These are phyloP conservation scores for Clepsis dumicolana DNA, from an alignment of 2,888 invertebrate species.

Conservation along the genomic window DNA sequence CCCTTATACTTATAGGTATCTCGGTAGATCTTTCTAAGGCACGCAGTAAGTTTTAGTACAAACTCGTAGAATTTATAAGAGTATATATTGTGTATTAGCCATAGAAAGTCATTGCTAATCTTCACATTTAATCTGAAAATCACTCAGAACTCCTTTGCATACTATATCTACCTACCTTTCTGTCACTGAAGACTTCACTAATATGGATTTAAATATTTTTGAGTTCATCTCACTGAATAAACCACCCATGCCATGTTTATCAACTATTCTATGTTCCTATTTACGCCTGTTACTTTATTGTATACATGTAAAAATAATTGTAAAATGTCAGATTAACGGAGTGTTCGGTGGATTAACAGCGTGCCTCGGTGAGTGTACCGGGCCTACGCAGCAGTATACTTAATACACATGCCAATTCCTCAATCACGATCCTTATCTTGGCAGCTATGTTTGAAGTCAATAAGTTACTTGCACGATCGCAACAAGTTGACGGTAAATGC, in stretches of 20 bases:
- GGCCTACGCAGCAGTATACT: conserved; percentile 46
- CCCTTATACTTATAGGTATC: background rate
- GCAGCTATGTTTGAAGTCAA: conserved; percentile 69
- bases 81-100: background rate
- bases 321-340: background rate
- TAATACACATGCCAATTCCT: conserved; percentile 57
- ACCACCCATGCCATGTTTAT: background rate
- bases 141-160: too few relatives aligned
- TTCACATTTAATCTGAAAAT: background rate
- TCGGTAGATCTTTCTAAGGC: background rate
- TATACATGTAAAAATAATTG: background rate
- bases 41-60: background rate
- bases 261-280: background rate
- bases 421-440: conserved; percentile 64
- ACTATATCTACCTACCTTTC: background rate
- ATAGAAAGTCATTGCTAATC: background rate
- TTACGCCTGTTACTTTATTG: background rate
- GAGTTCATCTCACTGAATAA: too few relatives aligned
- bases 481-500: conserved; percentile 28
- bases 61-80: background rate
- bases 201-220: too few relatives aligned
- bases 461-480: conserved; percentile 65
- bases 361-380: background rate
- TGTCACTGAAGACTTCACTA: too few relatives aligned
- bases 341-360: background rate